Percentiles rank a stretch among this genome's conserved stretches.
Conservation (phyloP, 2,797 vertebrate genomes). For the Sebastes matsubarae region DNA sequence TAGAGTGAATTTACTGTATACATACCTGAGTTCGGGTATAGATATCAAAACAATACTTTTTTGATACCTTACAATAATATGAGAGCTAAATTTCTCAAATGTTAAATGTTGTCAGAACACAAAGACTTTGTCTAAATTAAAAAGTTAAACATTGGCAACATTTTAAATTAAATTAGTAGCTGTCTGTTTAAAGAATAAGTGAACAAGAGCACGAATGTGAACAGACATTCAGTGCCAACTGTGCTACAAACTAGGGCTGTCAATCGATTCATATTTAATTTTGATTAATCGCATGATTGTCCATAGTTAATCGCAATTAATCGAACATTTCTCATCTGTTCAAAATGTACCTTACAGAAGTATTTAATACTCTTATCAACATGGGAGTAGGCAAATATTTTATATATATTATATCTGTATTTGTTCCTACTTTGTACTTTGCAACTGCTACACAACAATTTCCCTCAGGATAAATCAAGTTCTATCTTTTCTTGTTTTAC, state of each 20-base stretch:
- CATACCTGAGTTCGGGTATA: background rate
- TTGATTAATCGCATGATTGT: no score
- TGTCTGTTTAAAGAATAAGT: background rate
- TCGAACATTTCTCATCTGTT: no score
- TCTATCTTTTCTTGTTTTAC: no score
- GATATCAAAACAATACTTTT: background rate
- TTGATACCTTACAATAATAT: background rate
- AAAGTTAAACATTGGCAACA: background rate
- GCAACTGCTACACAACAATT: no score
- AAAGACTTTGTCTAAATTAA: background rate
- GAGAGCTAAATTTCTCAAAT: background rate
- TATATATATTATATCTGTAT: no score
- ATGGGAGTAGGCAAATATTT: no score
- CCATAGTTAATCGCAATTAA: no score
- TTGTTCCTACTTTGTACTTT: no score
- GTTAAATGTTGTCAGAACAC: background rate
- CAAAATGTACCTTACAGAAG: no score
- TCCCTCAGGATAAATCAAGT: no score
- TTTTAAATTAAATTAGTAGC: background rate
- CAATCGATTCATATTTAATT: no score
- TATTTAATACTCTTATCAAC: no score
- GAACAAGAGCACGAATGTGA: background rate
- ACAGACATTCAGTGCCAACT: background rate
- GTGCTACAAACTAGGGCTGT: background rate
- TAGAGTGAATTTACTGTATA: background rate